These are phyloP conservation scores for Poecilus cupreus DNA, from an alignment of 2,888 invertebrate species.

Conservation along the genomic window DNA sequence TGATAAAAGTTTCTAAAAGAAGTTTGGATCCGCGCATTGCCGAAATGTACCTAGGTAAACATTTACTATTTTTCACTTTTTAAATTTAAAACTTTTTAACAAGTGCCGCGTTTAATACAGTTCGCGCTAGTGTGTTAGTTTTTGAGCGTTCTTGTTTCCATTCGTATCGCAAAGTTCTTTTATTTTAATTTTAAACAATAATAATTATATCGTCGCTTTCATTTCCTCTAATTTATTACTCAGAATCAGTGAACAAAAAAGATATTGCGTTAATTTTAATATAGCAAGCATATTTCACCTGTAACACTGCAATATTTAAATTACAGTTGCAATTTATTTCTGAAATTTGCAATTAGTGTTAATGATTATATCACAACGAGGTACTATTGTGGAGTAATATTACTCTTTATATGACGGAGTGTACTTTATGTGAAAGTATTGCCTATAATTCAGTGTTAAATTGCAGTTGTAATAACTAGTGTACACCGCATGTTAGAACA, in stretches of 20 bases:
- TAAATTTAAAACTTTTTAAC: slow-evolving; percentile 1
- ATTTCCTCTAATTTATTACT: neutral
- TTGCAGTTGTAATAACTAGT: neutral
- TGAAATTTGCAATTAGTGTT: slow-evolving; percentile 32
- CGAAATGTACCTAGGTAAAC: slow-evolving; percentile 52
- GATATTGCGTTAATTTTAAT: neutral
- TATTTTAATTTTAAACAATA: neutral
- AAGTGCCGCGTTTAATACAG: neutral
- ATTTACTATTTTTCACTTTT: neutral
- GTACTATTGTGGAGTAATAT: neutral
- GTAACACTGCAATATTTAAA: slow-evolving; percentile 48
- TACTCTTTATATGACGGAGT: neutral
- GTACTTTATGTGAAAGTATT: neutral
- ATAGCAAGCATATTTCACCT: slow-evolving; percentile 22
- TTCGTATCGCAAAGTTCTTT: neutral
- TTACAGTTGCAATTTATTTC: slow-evolving; percentile 23
- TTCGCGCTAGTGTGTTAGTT: neutral
- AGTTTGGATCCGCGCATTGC: slow-evolving; percentile 36
- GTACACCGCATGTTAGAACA: neutral
- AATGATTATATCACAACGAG: slow-evolving; percentile 37
- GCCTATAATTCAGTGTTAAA: neutral
- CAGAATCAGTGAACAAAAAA: neutral
- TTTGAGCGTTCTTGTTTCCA: neutral
- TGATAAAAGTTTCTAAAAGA: slow-evolving; percentile 41
- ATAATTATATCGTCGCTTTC: neutral